These are phyloP conservation scores for Scalopus aquaticus DNA, from an alignment of 2,113 vertebrate species.

Conservation along the genomic window DNA sequence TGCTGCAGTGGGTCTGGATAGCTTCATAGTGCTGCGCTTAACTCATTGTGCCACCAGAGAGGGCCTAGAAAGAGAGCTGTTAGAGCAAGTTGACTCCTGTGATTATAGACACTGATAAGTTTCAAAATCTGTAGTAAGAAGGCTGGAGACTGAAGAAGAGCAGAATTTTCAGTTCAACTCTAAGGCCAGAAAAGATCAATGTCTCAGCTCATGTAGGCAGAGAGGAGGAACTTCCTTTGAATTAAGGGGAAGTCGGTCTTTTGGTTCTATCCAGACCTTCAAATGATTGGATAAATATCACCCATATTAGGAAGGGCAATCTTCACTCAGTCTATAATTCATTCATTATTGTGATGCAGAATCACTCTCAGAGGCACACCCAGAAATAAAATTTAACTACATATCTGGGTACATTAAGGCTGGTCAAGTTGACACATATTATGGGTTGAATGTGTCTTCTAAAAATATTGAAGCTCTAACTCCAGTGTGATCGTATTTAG, in stretches of 20 bases:
- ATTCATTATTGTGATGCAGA: background rate
- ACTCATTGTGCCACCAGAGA: no score
- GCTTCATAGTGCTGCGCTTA: no score
- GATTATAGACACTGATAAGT: background rate
- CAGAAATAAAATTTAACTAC: background rate
- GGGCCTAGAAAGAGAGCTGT: no score
- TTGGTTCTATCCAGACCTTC: background rate
- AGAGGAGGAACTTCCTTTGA: background rate
- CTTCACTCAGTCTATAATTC: background rate
- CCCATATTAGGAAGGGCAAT: background rate
- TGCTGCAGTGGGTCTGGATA: no score
- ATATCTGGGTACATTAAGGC: background rate
- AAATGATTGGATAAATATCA: background rate
- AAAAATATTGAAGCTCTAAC: background rate
- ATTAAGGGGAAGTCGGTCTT: background rate
- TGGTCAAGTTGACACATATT: background rate
- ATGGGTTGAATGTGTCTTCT: background rate
- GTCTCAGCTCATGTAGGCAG: background rate
- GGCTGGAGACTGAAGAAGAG: background rate
- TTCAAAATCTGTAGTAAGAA: background rate
- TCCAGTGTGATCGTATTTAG: background rate
- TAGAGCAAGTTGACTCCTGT: background rate
- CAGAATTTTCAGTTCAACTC: background rate
- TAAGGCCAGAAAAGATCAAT: background rate
- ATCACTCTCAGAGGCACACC: background rate